Conservation (phyloP, 2,113 vertebrate species). For the Meles meles region DNA sequence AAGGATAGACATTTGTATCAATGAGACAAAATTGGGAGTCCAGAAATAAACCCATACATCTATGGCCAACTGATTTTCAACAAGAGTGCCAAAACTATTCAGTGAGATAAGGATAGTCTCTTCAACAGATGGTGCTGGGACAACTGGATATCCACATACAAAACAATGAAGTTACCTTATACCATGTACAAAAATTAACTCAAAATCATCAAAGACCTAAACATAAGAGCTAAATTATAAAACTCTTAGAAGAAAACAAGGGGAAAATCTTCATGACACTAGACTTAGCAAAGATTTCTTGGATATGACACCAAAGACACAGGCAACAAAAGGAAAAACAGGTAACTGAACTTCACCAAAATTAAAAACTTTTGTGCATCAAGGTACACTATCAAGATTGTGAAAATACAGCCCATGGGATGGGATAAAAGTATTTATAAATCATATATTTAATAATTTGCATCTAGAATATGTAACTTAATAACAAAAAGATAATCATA, state of each 20-base stretch:
- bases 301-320: not conserved
- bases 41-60: not conserved
- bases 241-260: not conserved
- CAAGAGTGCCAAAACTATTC: not conserved
- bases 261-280: not conserved
- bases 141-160: not conserved
- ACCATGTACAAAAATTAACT: not conserved
- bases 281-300: not conserved
- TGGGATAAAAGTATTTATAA: not conserved
- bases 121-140: not conserved
- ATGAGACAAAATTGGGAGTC: not conserved
- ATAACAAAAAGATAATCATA: not conserved
- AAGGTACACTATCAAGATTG: not conserved
- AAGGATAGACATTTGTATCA: not conserved
- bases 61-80: not conserved
- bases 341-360: not conserved
- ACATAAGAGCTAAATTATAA: not conserved
- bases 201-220: not conserved
- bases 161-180: not conserved
- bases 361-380: not conserved
- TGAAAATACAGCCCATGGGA: not conserved
- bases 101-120: not conserved
- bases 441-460: not conserved
- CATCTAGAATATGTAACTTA: not conserved
- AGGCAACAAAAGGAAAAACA: not conserved